A percentile compares a stretch with the other conserved stretches of the same genome.
phyloP scores from a whole-genome alignment of 1,140 invertebrate species.

The Drosophila kurseongensis region DNA sequence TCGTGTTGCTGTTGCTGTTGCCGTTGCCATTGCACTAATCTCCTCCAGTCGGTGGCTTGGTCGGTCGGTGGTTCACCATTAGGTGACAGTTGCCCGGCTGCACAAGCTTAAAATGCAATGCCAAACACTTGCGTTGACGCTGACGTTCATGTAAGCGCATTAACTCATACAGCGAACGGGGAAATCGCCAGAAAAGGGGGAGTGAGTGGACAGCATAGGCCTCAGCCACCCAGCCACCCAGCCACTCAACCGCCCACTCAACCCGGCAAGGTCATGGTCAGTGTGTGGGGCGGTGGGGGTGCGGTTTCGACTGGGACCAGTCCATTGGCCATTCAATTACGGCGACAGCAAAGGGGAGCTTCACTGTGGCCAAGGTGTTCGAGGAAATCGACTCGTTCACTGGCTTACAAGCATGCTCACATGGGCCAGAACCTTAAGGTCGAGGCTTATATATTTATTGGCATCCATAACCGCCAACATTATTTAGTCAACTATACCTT shows the following conservation, averaged over 20 bases:
- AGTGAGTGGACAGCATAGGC: background rate
- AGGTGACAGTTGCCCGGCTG: conserved; percentile 70
- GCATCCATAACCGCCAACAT: background rate
- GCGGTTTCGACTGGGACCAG: background rate
- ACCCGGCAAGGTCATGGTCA: conserved; percentile 38
- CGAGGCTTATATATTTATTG: background rate
- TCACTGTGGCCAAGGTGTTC: too few species aligned
- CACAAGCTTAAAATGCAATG: conserved; percentile 73
- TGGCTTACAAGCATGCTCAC: conserved; percentile 15
- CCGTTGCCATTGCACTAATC: conserved; percentile 36
- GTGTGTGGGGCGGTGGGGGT: background rate
- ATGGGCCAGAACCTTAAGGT: conserved; percentile 2
- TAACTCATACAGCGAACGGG: conserved; percentile 50
- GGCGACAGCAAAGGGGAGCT: background rate
- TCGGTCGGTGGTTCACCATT: conserved; percentile 42
- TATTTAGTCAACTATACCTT: background rate
- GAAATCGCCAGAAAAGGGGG: conserved; percentile 1
- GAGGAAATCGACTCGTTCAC: background rate
- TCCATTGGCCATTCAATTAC: conserved; percentile 49
- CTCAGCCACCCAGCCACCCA: background rate
- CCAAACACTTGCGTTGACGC: conserved; percentile 70
- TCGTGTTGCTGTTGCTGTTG: conserved; percentile 27
- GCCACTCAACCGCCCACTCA: background rate
- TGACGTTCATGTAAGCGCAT: conserved; percentile 67
- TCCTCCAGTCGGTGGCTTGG: conserved; percentile 29